Evolutionary conservation across 2,797 vertebrate genomes (phyloP), one percentile per base, ranked within the genome.

Genomic region (Parauchenoglanis punctatus): DNA sequence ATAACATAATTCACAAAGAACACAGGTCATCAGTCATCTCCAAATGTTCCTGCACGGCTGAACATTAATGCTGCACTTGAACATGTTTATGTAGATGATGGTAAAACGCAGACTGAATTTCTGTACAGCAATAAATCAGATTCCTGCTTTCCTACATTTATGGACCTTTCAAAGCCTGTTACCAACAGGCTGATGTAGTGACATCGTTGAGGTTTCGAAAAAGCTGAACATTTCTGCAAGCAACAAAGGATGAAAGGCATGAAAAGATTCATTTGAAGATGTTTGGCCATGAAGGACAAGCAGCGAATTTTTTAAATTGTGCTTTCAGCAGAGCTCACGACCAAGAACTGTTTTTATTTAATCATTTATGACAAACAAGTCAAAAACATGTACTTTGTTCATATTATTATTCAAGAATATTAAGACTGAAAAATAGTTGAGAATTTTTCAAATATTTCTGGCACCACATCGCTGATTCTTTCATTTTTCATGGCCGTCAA

Each of bases 191-290:
- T 46, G 40, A 65, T 65, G 15, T n/a, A 63, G 59, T 40, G 40
- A 67, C 40, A 82, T 35, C 35, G 46, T 15, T 25, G 78, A 81
- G 40, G 49, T 28, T 77, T 77, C 13, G 13, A 40, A 61, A 63
- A 63, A 49, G 13, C 58, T 4, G 23, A 81, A 63, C 61, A 65
- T 20, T 65, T 65, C 40, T 82, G 13, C 40, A 65, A 65, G 80
- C 80, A 82, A 82, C 61, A 82, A 82, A 85, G 17, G 58, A 85
- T 85, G 17, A 75, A 61, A 61, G 28, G 65, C 35, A 82, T 25
- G 40, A 81, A 63, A 28, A 46, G 49, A 76, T 76, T 76, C 58
- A 63, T 28, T 1, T 52, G n/a, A 59, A 31, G 35, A 67, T 82
- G 81, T 31, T 49, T 82, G 61, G 40, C 80, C 80, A 28, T 82